Evolutionary conservation across 2,113 vertebrate genomes (phyloP).

Genomic region (Crotalus helleri): DNA sequence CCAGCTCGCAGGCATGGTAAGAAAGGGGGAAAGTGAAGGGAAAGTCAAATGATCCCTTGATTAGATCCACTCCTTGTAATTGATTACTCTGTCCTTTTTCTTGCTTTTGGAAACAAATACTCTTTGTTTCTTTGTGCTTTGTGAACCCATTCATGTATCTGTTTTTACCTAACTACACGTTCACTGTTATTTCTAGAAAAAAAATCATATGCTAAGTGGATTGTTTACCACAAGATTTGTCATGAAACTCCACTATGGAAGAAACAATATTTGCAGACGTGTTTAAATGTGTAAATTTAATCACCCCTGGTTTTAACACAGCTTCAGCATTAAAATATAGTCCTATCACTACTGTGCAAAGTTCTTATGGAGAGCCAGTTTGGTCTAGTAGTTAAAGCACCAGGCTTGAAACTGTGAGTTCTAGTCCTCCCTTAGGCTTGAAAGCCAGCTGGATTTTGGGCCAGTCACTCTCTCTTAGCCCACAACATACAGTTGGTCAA

Average conservation of each 20-base stretch:
- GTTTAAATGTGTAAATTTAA: not conserved
- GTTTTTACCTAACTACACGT: constrained; percentile 2
- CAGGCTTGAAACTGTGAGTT: not conserved
- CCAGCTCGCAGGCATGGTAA: not conserved
- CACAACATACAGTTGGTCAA: not conserved
- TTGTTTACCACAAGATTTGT: not conserved
- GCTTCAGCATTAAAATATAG: not conserved
- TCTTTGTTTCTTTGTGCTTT: not conserved
- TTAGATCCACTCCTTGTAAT: constrained; percentile 19
- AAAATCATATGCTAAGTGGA: not conserved
- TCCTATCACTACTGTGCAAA: not conserved
- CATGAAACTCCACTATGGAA: constrained; percentile 18
- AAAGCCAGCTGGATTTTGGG: not conserved
- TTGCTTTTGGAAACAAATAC: constrained; percentile 28
- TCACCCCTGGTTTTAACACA: not conserved
- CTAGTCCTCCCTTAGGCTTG: not conserved
- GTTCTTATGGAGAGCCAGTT: not conserved
- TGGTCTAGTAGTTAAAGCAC: not conserved
- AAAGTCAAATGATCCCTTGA: not conserved
- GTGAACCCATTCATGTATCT: not conserved
- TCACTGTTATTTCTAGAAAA: constrained; percentile 34
- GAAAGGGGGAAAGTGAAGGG: not conserved
- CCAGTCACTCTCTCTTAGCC: not conserved
- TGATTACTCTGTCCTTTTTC: constrained; percentile 25
- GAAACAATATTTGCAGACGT: not conserved